These are phyloP conservation scores for Episyrphus balteatus DNA, from an alignment of 1,140 invertebrate genomes.

Conservation along the genomic window DNA sequence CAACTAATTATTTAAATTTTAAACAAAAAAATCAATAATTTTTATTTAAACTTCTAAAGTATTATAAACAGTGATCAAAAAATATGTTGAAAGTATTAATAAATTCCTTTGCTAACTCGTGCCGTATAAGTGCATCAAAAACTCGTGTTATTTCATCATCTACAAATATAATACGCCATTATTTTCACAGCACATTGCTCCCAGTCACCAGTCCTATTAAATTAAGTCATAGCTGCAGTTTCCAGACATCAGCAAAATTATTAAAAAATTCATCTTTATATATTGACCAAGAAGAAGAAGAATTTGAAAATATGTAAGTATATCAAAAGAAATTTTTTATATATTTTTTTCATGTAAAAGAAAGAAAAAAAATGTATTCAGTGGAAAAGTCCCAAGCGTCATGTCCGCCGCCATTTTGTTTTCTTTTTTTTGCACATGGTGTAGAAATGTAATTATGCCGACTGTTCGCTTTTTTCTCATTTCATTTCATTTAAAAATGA, in stretches of 20 bases:
- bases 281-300: constrained; percentile 8
- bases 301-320: constrained; percentile 10
- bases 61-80: background rate
- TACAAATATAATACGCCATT: background rate
- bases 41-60: background rate
- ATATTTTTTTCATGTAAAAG: background rate
- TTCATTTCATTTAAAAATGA: background rate
- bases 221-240: background rate
- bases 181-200: background rate
- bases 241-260: constrained; percentile 1
- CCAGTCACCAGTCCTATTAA: background rate
- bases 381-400: background rate
- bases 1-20: constrained; percentile 7
- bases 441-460: background rate
- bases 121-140: constrained; percentile 1
- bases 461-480: background rate
- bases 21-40: background rate
- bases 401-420: background rate
- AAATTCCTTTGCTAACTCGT: constrained; percentile 20
- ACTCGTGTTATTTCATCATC: background rate
- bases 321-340: background rate
- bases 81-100: constrained; percentile 25
- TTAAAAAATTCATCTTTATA: constrained; percentile 4
- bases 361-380: background rate
- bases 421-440: background rate